Conservation (phyloP, 1,140 invertebrate species). For the Neodiprion fabricii region DNA sequence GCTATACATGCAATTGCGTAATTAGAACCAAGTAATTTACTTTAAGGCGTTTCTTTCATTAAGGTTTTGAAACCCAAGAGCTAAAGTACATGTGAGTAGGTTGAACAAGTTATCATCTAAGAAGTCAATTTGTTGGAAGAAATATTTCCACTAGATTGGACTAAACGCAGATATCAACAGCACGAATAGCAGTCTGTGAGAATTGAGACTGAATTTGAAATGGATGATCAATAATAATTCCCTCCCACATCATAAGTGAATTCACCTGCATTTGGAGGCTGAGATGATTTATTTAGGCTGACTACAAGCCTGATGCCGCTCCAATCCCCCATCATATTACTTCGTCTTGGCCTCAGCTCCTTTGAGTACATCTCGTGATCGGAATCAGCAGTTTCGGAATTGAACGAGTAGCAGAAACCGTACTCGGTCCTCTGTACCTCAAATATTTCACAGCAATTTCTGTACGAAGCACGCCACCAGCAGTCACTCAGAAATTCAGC, state of each 20-base stretch:
- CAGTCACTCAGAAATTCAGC: constrained; percentile 40
- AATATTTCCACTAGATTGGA: no score
- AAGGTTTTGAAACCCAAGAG: no score
- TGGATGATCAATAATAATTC: no score
- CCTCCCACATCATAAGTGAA: neutral
- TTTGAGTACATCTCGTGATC: constrained; percentile 17
- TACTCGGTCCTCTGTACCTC: constrained; percentile 45
- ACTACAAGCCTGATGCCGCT: constrained; percentile 31
- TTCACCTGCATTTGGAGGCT: neutral
- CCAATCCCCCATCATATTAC: constrained; percentile 30
- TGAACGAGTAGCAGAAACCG: constrained; percentile 52
- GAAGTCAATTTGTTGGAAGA: no score
- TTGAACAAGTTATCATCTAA: no score
- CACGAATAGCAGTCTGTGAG: neutral
- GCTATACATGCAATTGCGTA: no score
- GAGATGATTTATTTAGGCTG: neutral
- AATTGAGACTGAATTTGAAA: neutral
- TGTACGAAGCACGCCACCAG: constrained; percentile 41
- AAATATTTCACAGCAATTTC: constrained; percentile 45
- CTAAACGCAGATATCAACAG: neutral
- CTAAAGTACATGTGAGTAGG: no score
- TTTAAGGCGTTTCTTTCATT: no score
- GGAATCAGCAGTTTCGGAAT: constrained; percentile 41
- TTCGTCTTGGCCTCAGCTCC: constrained; percentile 29
- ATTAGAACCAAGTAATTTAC: no score